phyloP scores from a whole-genome alignment of 2,113 vertebrate genomes.

The Paramormyrops kingsleyae region DNA sequence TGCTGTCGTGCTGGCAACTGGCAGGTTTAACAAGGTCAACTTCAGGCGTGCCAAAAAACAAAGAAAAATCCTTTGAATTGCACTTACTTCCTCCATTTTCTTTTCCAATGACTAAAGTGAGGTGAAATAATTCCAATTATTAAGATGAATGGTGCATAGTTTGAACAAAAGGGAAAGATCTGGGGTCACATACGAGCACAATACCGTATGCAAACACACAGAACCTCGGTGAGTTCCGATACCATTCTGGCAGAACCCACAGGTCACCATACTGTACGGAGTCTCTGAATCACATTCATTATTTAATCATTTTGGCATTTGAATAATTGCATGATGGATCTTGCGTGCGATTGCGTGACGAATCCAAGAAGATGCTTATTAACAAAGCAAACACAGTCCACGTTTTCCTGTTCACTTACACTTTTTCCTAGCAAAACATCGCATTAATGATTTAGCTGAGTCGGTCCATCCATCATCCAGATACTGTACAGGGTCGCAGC shows the following conservation, averaged over 20 bases:
- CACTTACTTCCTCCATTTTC: neutral
- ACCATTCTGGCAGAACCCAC: neutral
- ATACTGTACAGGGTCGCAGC: neutral
- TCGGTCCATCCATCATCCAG: neutral
- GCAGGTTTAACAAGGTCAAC: neutral
- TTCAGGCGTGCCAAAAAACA: neutral
- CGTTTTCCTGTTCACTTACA: neutral
- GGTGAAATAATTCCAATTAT: neutral
- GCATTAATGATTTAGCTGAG: neutral
- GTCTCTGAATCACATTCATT: neutral
- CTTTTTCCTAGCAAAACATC: neutral
- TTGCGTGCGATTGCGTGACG: neutral
- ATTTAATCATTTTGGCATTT: neutral
- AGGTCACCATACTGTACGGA: neutral
- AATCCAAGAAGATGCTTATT: neutral
- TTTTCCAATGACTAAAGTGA: neutral
- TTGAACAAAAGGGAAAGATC: constrained; percentile 3
- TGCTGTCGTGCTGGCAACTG: neutral
- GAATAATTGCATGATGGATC: neutral
- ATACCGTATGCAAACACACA: neutral
- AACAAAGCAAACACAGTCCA: neutral
- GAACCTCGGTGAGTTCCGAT: neutral
- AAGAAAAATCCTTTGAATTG: neutral
- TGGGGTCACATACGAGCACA: neutral
- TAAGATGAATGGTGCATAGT: neutral